Conservation (phyloP, 2,797 vertebrate species). For the Fundulus diaphanus region DNA sequence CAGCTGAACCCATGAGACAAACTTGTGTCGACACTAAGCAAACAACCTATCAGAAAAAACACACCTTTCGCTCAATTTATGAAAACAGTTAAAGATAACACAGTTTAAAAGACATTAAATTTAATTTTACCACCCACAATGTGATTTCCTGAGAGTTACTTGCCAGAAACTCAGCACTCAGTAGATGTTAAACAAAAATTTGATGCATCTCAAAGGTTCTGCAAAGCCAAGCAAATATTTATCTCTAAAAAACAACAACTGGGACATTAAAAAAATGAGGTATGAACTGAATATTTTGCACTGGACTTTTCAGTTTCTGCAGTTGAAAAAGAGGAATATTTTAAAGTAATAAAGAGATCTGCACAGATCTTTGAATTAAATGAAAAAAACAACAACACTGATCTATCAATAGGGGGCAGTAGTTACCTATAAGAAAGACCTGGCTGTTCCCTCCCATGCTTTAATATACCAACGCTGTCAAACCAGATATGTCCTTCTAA, state of each 20-base stretch:
- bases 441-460: background rate
- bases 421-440: constrained; percentile 23
- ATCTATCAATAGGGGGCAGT: constrained; percentile 56
- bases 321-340: background rate
- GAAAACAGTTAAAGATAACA: background rate
- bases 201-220: background rate
- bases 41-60: background rate
- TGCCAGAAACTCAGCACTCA: background rate
- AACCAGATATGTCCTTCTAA: background rate
- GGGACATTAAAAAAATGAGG: background rate
- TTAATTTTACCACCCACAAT: background rate
- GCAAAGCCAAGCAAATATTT: background rate
- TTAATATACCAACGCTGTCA: background rate
- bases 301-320: background rate
- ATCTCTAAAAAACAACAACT: background rate
- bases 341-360: background rate
- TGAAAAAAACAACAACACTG: background rate
- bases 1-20: background rate
- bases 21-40: background rate
- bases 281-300: background rate
- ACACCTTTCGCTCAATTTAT: too few relatives aligned
- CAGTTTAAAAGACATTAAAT: background rate
- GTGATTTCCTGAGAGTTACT: background rate
- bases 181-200: background rate
- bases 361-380: background rate